Evolutionary conservation across 1,140 invertebrate genomes (phyloP), one percentile per base, ranked within the genome.

Genomic region (Belonocnema kinseyi): DNA sequence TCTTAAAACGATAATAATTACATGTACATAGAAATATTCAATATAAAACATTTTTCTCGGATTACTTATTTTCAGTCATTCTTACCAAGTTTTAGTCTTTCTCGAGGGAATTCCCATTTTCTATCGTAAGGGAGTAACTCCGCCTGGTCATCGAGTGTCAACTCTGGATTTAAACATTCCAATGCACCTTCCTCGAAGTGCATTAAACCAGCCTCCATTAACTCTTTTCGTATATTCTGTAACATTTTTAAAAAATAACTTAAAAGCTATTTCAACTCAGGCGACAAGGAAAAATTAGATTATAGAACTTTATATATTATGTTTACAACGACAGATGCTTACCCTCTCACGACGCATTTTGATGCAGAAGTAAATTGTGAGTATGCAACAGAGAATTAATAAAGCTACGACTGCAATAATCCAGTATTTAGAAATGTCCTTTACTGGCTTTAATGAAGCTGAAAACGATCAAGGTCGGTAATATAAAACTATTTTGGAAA

Each of bases 101-200:
- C 96, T 17, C 95, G 91, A 0, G 97, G 96, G 89, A 98, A 98
- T 90, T 99, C 97, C 93, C 95, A 99, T 84, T 95, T 95, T 76
- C 95, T 94, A 87, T 99, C 95, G 80, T 99, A 99, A 0, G 98
- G 97, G 56, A 99, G 91, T 19, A 97, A 91, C 80, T 97, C 96
- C 0, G 97, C 97, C 92, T 99, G 98, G 86, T 98, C 97, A 72
- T 97, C 96, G 0, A 99, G 92, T 0, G 96, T 95, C 17, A 98
- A 88, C 12, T 98, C 96, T 0, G 97, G 97, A 92, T 98, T 98
- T 11, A 98, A 93, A 61, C 95, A 95, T 72, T 95, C 95, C 10
- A 95, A 88, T 11, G 94, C 94, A 0, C 97, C 97, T 86, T 96
- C 94, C 80, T 96, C 95, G 83, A 97, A 97, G 80, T 97, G 93